These are phyloP conservation scores for Halcyon smyrnensis DNA, from an alignment of 2,797 vertebrate species.

Conservation along the genomic window DNA sequence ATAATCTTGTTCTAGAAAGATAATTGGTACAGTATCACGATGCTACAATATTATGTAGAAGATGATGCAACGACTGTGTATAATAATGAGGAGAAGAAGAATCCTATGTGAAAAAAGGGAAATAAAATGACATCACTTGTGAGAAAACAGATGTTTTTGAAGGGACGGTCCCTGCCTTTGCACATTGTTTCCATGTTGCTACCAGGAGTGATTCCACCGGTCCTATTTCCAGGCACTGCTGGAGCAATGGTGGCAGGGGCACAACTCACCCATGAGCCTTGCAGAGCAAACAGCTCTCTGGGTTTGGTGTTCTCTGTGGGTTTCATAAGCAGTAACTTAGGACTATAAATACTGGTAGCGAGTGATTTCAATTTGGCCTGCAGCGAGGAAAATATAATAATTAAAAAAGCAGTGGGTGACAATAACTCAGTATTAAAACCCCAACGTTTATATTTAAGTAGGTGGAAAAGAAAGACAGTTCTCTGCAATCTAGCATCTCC, in stretches of 20 bases:
- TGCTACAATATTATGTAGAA: neutral
- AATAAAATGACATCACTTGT: neutral
- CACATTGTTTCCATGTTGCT: neutral
- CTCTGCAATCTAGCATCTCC: neutral
- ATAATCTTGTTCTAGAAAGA: neutral
- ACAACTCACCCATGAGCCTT: neutral
- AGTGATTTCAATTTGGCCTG: neutral
- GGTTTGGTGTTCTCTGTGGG: neutral
- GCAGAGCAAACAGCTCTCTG: too few relatives aligned
- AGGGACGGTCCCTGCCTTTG: neutral
- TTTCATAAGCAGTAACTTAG: neutral
- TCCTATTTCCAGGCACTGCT: neutral
- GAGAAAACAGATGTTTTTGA: neutral
- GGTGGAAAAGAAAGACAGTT: neutral
- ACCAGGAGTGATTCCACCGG: neutral
- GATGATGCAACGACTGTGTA: neutral
- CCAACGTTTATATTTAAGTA: neutral
- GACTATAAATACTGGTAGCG: neutral
- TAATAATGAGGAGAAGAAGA: neutral
- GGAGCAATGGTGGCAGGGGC: neutral
- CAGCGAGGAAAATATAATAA: neutral
- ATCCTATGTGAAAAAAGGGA: neutral
- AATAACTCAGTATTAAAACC: neutral
- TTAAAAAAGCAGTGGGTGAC: neutral
- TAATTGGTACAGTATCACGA: neutral